These are phyloP conservation scores for Neosalanx taihuensis DNA, from an alignment of 2,797 vertebrate genomes.

Conservation along the genomic window DNA sequence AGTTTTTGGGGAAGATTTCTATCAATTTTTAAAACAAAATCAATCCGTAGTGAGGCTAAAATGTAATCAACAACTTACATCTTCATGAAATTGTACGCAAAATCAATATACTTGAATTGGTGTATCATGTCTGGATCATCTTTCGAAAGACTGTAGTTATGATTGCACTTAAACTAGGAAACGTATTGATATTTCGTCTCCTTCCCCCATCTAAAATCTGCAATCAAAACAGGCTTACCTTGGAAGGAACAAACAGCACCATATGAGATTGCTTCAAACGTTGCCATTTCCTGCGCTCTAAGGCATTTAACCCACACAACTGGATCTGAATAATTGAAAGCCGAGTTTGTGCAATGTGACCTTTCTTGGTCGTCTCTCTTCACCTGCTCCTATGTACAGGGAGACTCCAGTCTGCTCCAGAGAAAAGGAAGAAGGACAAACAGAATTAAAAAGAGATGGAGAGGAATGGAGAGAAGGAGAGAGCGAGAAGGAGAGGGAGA, in stretches of 20 bases:
- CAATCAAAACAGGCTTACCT: constrained; percentile 24
- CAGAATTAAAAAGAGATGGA: background rate
- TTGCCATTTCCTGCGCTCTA: constrained; percentile 26
- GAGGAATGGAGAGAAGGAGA: background rate
- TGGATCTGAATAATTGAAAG: constrained; percentile 43
- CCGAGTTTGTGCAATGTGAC: constrained; percentile 38
- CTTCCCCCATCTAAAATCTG: constrained; percentile 15
- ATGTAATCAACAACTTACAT: too few species aligned
- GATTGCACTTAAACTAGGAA: constrained; percentile 20
- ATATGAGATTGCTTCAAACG: constrained; percentile 46
- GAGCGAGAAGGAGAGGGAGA: constrained; percentile 12
- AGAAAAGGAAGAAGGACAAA: background rate
- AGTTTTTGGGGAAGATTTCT: too few species aligned
- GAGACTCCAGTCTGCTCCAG: constrained; percentile 10
- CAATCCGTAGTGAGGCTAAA: too few species aligned
- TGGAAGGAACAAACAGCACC: constrained; percentile 29
- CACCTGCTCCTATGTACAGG: constrained; percentile 16
- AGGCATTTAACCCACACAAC: constrained; percentile 43
- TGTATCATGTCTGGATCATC: background rate
- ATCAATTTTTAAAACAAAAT: too few species aligned
- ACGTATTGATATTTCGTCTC: constrained; percentile 7
- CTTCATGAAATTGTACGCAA: background rate
- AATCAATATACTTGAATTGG: background rate
- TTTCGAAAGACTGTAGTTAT: background rate
- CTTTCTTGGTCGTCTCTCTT: constrained; percentile 18